phyloP scores from a whole-genome alignment of 1,140 invertebrate species.

The Philotrypesis tridentata region DNA sequence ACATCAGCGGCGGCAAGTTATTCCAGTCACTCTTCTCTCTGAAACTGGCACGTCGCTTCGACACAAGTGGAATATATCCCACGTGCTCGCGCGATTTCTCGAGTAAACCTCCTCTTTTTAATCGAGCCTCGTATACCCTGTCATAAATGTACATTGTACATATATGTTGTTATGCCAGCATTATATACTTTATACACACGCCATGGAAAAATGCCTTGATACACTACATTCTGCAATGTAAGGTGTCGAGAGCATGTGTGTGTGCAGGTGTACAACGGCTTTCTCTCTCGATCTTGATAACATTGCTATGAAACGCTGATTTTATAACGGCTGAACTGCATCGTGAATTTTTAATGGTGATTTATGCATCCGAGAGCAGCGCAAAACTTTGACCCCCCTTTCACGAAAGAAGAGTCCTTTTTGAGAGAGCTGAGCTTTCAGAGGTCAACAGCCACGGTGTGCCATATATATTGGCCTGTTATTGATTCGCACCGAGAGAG shows the following conservation, averaged over 20 bases:
- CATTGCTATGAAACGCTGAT: too few relatives aligned
- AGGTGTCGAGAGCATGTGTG: too few relatives aligned
- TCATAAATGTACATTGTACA: too few relatives aligned
- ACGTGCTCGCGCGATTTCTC: conserved; percentile 5
- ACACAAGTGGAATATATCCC: neutral
- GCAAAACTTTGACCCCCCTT: too few relatives aligned
- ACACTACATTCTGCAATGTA: too few relatives aligned
- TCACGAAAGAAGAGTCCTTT: too few relatives aligned
- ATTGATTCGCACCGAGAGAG: neutral
- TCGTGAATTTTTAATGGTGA: conserved; percentile 7
- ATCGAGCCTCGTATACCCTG: neutral
- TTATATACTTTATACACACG: too few relatives aligned
- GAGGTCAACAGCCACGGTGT: neutral
- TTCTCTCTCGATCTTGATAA: neutral
- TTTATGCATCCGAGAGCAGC: conserved; percentile 8
- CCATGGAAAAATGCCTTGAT: too few relatives aligned
- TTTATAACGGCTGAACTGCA: conserved; percentile 6
- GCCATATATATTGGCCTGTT: neutral
- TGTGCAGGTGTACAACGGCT: neutral
- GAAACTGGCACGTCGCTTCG: conserved; percentile 3
- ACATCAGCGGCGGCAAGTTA: conserved; percentile 13
- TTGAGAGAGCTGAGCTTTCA: neutral
- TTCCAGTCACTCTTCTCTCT: conserved; percentile 13
- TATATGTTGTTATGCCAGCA: too few relatives aligned
- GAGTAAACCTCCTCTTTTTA: neutral